These are phyloP conservation scores for Athrips mouffetella DNA, from an alignment of 2,888 invertebrate species.

Conservation along the genomic window DNA sequence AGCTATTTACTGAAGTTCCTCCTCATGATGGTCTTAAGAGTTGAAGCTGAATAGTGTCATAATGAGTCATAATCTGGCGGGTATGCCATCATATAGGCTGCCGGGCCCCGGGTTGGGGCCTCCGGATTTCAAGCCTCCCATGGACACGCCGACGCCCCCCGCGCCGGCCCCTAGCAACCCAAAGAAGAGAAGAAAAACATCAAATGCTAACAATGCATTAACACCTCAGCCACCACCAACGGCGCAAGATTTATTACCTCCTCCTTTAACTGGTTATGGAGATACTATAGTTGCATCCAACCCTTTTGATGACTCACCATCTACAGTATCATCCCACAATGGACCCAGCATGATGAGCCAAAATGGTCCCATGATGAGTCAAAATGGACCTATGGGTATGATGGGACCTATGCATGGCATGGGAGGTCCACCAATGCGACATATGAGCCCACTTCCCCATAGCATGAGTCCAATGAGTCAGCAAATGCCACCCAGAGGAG, in stretches of 20 bases:
- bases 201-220: slow-evolving; percentile 82
- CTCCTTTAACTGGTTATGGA: slow-evolving; percentile 93
- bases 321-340: slow-evolving; percentile 74
- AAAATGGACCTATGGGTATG: slow-evolving; percentile 83
- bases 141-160: slow-evolving; percentile 83
- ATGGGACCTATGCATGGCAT: slow-evolving; percentile 81
- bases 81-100: slow-evolving; percentile 89
- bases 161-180: slow-evolving; percentile 89
- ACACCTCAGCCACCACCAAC: slow-evolving; percentile 84
- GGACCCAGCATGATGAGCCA: slow-evolving; percentile 81
- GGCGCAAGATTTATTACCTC: slow-evolving; percentile 88
- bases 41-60: slow-evolving; percentile 57
- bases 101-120: slow-evolving; percentile 84
- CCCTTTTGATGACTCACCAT: slow-evolving; percentile 95
- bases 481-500: slow-evolving; percentile 81
- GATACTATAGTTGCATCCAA: slow-evolving; percentile 97
- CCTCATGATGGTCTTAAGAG: slow-evolving; percentile 61
- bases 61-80: slow-evolving; percentile 90
- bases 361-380: slow-evolving; percentile 82
- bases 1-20: slow-evolving; percentile 45
- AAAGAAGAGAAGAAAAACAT: slow-evolving; percentile 91
- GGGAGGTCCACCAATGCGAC: slow-evolving; percentile 81
- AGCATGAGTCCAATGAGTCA: slow-evolving; percentile 81
- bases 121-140: slow-evolving; percentile 85
- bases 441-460: slow-evolving; percentile 80